Base-by-base conservation (phyloP, 2,797 vertebrate genomes). In the Pangasius larnaudii region DNA sequence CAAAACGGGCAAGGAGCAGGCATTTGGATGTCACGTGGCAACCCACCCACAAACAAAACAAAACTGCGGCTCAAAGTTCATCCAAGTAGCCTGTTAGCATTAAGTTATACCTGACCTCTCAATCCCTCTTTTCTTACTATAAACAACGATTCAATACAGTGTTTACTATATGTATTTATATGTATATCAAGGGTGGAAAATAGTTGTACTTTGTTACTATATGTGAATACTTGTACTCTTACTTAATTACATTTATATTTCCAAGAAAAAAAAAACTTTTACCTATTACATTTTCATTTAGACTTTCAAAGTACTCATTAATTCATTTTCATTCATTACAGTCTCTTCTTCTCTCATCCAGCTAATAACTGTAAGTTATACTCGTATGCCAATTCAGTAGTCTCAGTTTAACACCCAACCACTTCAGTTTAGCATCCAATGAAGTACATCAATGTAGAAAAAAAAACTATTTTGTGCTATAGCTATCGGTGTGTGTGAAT, bases 21-120 rank as follows among this genome's bases (percentile, higher is more conserved):
- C 58, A 63, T 65, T 63, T 83, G 58, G 69, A 56, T 14, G 53
- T 90, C 78, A 77, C 86, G 86, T 53, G 75, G 86, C 72, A 89
- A 92, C 91, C 63, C 84, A 67, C 89, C 90, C 91, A 85, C 2
- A 87, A 93, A 90, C 90, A 90, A 94, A 93, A 93, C 65, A 93
- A 19, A 82, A 89, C 85, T 51, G 0, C 11, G 72, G 92, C 90
- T 93, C 91, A 94, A 93, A 94, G 94, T 93, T 92, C 91, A 80
- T 63, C 89, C 81, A 84, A 42, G 88, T 72, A 90, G 75, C 18
- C 27, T 10, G 51, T 53, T 83, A 91, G 92, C 83, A 86, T 89
- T 92, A 91, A 90, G 87, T 36, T 90, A 90, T 84, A 11, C 63
- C 22, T 85, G 39, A 81, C 33, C 11, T 59, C 33, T 81, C 33